Percentiles rank a stretch among this genome's conserved stretches.
phyloP scores from a whole-genome alignment of 2,113 vertebrate species.

The Macroglossus sobrinus region DNA sequence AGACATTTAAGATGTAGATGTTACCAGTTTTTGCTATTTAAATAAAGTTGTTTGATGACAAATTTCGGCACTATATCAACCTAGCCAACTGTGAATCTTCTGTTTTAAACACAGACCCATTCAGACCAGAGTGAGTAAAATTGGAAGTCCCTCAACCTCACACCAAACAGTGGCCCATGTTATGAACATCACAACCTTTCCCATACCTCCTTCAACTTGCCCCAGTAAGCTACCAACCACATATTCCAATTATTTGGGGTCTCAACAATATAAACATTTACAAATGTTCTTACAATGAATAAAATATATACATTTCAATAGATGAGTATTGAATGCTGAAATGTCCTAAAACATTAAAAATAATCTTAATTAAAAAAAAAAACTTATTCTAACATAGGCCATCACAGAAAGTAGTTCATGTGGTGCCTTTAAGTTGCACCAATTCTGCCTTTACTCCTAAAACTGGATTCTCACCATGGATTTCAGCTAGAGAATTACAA shows the following conservation, averaged over 20 bases:
- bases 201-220: not conserved
- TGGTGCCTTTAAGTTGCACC: not conserved
- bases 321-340: not conserved
- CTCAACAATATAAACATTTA: not conserved
- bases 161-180: not conserved
- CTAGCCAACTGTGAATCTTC: not conserved
- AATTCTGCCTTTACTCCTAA: not conserved
- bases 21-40: not conserved
- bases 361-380: not conserved
- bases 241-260: not conserved
- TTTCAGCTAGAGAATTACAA: not conserved
- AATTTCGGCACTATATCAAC: not conserved
- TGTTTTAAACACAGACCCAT: not conserved
- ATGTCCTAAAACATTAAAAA: not conserved
- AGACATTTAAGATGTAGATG: not conserved
- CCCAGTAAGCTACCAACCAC: not conserved
- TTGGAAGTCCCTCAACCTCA: not conserved
- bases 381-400: not conserved
- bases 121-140: not conserved
- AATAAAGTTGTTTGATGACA: not conserved
- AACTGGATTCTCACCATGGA: not conserved
- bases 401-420: not conserved
- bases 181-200: not conserved
- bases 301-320: not conserved
- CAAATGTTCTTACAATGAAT: not conserved